Percentiles rank a stretch among this genome's conserved stretches.
phyloP scores from a whole-genome alignment of 2,888 invertebrate species.

The Erebia palarica region DNA sequence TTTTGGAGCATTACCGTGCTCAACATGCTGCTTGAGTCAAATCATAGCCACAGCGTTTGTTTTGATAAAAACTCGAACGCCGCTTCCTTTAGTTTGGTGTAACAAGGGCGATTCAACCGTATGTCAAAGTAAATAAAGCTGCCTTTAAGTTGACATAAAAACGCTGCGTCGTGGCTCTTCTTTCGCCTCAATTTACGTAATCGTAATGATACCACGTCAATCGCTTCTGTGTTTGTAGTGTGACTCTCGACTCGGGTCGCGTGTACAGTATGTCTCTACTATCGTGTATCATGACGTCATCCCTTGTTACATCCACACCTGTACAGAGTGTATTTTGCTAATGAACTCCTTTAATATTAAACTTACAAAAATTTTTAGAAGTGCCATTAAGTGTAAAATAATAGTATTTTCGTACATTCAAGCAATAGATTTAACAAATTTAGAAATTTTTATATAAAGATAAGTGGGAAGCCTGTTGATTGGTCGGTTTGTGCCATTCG shows the following conservation, averaged over 20 bases:
- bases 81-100: too few species aligned
- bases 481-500: conserved; percentile 31
- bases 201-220: background rate
- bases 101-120: too few species aligned
- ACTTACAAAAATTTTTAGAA: conserved; percentile 62
- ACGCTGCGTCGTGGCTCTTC: too few species aligned
- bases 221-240: too few species aligned
- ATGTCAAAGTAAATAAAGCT: too few species aligned
- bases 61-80: too few species aligned
- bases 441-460: conserved; percentile 37
- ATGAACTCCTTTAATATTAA: conserved; percentile 27
- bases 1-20: too few species aligned
- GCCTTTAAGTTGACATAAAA: too few species aligned
- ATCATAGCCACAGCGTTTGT: too few species aligned
- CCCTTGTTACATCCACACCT: conserved; percentile 20
- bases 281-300: background rate
- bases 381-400: conserved; percentile 72
- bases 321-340: conserved; percentile 45
- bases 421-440: conserved; percentile 55
- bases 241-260: too few species aligned
- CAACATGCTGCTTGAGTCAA: too few species aligned
- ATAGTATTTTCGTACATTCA: conserved; percentile 74
- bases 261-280: background rate
- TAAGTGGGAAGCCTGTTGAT: conserved; percentile 17
- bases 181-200: background rate